A percentile compares a stretch with the other conserved stretches of the same genome.
Conservation (phyloP, 1,140 invertebrate species). For the Dinothrombium tinctorium region DNA sequence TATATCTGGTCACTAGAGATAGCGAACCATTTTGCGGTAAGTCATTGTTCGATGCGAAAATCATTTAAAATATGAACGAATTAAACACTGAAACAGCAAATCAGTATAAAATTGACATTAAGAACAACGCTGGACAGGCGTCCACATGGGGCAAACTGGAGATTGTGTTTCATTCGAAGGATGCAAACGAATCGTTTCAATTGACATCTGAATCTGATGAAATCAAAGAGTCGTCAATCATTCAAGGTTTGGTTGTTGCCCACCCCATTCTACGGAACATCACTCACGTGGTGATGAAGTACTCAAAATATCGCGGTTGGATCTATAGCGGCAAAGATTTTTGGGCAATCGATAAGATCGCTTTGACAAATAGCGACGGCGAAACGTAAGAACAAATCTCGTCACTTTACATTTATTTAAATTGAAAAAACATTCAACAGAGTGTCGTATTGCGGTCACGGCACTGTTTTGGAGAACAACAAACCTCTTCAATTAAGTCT, state of each 20-base stretch:
- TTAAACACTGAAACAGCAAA: slow-evolving; percentile 32
- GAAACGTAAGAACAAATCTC: slow-evolving; percentile 31
- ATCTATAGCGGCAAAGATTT: slow-evolving; percentile 52
- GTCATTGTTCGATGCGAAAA: not conserved
- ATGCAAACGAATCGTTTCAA: slow-evolving; percentile 60
- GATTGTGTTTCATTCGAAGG: slow-evolving; percentile 50
- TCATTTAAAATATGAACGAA: not conserved
- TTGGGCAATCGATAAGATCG: slow-evolving; percentile 47
- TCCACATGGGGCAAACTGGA: slow-evolving; percentile 57
- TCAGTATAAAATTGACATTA: slow-evolving; percentile 57
- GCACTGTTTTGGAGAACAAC: slow-evolving; percentile 2
- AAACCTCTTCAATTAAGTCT: slow-evolving; percentile 1
- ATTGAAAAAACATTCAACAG: not conserved
- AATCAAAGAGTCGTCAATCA: slow-evolving; percentile 21
- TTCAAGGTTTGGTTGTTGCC: slow-evolving; percentile 42
- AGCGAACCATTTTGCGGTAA: slow-evolving; percentile 19
- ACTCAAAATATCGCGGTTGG: slow-evolving; percentile 74
- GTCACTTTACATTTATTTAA: not conserved
- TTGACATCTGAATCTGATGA: slow-evolving; percentile 60
- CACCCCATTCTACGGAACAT: slow-evolving; percentile 49
- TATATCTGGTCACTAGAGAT: slow-evolving; percentile 63
- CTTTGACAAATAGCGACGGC: slow-evolving; percentile 58
- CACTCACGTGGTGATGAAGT: slow-evolving; percentile 42
- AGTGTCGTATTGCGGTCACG: slow-evolving; percentile 7
- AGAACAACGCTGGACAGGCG: slow-evolving; percentile 34